Conservation (phyloP, 1,140 invertebrate species). For the Brachionus sp. region DNA sequence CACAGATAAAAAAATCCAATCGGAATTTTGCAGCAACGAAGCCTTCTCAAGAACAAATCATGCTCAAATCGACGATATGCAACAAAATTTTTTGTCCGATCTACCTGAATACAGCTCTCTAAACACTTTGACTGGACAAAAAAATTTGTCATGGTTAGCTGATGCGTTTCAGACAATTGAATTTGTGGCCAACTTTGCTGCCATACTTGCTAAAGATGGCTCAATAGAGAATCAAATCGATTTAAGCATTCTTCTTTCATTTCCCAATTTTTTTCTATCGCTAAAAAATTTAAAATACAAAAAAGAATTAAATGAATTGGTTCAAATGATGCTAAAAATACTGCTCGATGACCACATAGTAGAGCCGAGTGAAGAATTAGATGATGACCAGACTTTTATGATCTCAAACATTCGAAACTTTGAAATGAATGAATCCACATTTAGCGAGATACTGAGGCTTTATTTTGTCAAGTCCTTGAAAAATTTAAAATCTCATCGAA, state of each 20-base stretch:
- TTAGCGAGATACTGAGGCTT: slow-evolving; percentile 29
- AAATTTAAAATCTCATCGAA: neutral
- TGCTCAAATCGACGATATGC: slow-evolving; percentile 32
- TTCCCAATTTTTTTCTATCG: neutral
- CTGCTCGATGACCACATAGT: neutral
- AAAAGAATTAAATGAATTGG: neutral
- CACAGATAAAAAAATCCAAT: neutral
- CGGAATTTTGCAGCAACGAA: neutral
- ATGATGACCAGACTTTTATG: neutral
- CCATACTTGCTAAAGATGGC: neutral
- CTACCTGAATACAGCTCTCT: neutral
- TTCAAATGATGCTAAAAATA: slow-evolving; percentile 8
- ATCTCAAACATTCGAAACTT: neutral
- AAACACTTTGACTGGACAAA: neutral
- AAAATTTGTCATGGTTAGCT: slow-evolving; percentile 14
- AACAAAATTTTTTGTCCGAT: slow-evolving; percentile 8
- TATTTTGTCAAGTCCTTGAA: slow-evolving; percentile 25
- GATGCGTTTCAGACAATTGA: slow-evolving; percentile 19
- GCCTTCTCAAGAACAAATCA: neutral
- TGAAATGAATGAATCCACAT: slow-evolving; percentile 24
- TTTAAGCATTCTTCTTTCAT: neutral
- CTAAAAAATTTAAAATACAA: slow-evolving; percentile 10
- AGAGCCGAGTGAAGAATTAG: neutral
- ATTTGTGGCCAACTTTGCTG: neutral
- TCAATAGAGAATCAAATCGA: neutral